These are phyloP conservation scores for Periparus ater DNA, from an alignment of 2,797 vertebrate species.

Conservation along the genomic window DNA sequence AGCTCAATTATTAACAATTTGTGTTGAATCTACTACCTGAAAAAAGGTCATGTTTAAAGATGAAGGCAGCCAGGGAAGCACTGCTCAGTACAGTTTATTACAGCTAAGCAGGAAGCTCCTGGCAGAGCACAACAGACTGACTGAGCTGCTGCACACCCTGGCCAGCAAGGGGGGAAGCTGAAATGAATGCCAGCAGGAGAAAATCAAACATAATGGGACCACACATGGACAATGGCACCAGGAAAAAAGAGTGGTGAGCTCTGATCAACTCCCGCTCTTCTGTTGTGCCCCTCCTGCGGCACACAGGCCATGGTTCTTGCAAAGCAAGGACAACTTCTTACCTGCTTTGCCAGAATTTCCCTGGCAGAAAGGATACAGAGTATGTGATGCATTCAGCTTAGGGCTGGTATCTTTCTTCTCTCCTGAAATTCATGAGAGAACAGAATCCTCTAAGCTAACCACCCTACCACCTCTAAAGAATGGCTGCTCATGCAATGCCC, in stretches of 20 bases:
- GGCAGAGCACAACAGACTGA: neutral
- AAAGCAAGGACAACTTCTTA: neutral
- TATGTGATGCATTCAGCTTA: neutral
- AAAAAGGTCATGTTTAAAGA: neutral
- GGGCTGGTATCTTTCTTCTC: neutral
- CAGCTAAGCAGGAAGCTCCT: neutral
- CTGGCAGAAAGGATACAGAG: neutral
- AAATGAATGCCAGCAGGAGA: neutral
- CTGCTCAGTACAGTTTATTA: neutral
- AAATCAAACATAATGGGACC: neutral
- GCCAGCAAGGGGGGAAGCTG: neutral
- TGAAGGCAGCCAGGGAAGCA: neutral
- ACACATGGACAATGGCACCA: neutral
- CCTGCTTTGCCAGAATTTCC: neutral
- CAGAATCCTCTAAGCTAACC: neutral
- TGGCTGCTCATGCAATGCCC: neutral
- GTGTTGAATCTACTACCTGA: neutral
- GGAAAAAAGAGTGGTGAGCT: neutral
- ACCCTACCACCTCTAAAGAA: neutral
- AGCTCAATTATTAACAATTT: neutral
- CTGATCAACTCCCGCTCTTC: neutral
- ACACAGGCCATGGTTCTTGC: neutral
- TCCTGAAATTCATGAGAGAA: neutral
- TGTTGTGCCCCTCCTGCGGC: accelerated
- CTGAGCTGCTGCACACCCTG: neutral